Base-by-base conservation (phyloP, 2,113 vertebrate genomes). In the Petromus typicus region DNA sequence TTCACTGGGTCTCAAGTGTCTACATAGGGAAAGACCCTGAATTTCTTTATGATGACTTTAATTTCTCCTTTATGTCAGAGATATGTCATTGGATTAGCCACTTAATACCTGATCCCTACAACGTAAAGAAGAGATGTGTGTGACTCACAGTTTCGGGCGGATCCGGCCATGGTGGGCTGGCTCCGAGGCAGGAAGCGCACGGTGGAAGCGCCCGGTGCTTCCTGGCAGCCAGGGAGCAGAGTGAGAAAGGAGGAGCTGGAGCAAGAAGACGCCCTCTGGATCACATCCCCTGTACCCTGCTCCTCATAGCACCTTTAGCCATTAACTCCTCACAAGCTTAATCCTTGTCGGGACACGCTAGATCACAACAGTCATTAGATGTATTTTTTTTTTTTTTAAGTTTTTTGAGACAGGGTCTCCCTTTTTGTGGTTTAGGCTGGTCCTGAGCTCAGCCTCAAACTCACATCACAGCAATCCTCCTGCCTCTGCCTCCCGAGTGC, bases 41-140 rank as follows among this genome's bases (percentile, higher is more conserved):
- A 83, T 63, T 81, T 83, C 37, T 66, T 54, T 64, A 79, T 32
- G 30, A 9, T 40, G 63, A 20, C 18, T 90, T 79, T 57, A 40
- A 16, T 78, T 45, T 85, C 37, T 93, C 16, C 57, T 93, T 93
- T 94, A 37, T 51, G 18, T 73, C 40, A 90, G 85, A 51, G 17
- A 27, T 56, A 61, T 57, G 14, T 81, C 10, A 78, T 20, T 76
- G 14, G 32, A 48, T 76, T 78, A 18, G 30, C 30, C 30, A 51
- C 45, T 78, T 51, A 18, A 51, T 51, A 78, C 75, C 16, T 34
- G 45, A 78, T 51, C 51, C 45, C 27, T 43, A 48, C 45, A 51
- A 51, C 13, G 34, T 51, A 18, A 78, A 78, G 30, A 34, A 78
- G 45, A 75, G 25, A 48, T 75, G 7, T 75, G 27, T 45, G 25